phyloP scores from a whole-genome alignment of 2,113 vertebrate species.

The Brachionichthys hirsutus region DNA sequence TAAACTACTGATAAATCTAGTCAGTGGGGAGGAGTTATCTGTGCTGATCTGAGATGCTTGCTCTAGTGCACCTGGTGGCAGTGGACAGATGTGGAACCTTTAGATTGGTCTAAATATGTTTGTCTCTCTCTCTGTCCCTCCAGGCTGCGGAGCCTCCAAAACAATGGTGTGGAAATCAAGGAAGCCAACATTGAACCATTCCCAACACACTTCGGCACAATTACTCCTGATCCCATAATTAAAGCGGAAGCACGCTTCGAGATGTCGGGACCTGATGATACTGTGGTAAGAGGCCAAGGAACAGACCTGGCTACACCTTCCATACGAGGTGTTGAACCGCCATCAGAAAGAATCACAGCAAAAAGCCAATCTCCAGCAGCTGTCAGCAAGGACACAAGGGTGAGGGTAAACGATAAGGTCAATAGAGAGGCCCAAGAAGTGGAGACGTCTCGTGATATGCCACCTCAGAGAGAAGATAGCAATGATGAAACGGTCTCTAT shows the following conservation, averaged over 20 bases:
- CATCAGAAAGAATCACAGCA: conserved; percentile 34
- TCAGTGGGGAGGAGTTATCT: no score
- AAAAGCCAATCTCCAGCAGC: conserved; percentile 45
- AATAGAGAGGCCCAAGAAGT: conserved; percentile 43
- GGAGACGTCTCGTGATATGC: conserved; percentile 22
- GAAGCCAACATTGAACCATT: conserved; percentile 19
- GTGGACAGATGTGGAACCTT: no score
- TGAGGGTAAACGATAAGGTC: conserved; percentile 50
- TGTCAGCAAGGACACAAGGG: conserved; percentile 54
- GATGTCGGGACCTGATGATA: conserved; percentile 29
- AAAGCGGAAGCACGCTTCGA: conserved; percentile 33
- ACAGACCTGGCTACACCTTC: background rate
- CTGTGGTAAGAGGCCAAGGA: conserved; percentile 27
- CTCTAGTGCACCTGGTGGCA: no score
- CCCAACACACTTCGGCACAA: conserved; percentile 7
- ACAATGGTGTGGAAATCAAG: conserved; percentile 42
- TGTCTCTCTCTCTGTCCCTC: conserved; percentile 2
- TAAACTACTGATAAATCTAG: no score
- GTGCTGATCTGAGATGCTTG: no score
- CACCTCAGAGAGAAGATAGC: conserved; percentile 33
- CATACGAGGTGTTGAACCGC: conserved; percentile 46
- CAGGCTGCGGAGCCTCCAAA: conserved; percentile 60
- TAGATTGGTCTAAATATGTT: no score
- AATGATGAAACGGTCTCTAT: conserved; percentile 40
- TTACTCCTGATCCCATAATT: conserved; percentile 12